phyloP scores from a whole-genome alignment of 2,888 invertebrate species.

The Noctua pronuba region DNA sequence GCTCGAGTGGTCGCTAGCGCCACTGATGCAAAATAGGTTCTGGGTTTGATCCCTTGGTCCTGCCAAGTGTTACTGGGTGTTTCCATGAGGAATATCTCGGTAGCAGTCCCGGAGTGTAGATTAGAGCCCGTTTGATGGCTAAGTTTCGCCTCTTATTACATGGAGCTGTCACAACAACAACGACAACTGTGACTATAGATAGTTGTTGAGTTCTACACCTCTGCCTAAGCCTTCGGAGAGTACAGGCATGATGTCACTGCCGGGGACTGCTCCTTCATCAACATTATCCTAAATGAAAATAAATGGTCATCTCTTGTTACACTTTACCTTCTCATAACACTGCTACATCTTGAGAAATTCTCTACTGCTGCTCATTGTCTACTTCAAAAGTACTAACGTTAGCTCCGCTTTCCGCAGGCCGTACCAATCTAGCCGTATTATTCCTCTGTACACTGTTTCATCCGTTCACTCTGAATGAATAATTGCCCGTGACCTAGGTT shows the following conservation, averaged over 20 bases:
- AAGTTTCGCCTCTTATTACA: neutral
- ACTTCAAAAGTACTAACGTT: slow-evolving; percentile 43
- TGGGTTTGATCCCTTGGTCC: neutral
- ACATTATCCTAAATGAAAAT: neutral
- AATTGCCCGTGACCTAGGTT: neutral
- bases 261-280: neutral
- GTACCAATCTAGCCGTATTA: neutral
- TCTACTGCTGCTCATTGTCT: slow-evolving; percentile 11
- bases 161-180: no score
- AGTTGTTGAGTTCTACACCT: neutral
- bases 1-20: neutral
- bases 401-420: slow-evolving; percentile 8
- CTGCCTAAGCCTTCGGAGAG: neutral
- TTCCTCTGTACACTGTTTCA: slow-evolving; percentile 10
- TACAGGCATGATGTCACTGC: neutral
- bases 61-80: neutral
- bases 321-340: neutral
- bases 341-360: slow-evolving; percentile 34
- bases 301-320: neutral
- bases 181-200: no score
- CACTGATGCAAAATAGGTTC: neutral
- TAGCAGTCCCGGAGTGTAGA: neutral
- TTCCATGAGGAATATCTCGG: neutral
- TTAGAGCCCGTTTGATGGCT: neutral
- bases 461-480: neutral